Evolutionary conservation across 2,113 vertebrate genomes (phyloP), one percentile per base, ranked within the genome.

Genomic region (Pleuronectes platessa): DNA sequence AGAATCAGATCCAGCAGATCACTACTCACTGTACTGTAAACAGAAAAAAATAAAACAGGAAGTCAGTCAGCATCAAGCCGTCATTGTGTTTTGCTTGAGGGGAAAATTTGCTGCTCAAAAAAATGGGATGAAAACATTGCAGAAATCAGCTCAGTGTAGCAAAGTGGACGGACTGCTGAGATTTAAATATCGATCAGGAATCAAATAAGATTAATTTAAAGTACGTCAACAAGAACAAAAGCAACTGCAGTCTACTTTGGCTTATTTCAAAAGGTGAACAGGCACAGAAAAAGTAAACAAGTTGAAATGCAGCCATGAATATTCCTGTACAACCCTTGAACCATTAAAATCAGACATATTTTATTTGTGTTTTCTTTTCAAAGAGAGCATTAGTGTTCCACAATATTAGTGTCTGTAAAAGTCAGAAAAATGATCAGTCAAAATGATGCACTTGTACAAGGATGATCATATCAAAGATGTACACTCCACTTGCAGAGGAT

Each of bases 191-290:
- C 9, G 24, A 92, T 84, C 74, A 72, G 55, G 27, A 84, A 62
- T 74, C 68, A 82, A 87, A 86, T 71, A 66, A 86, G 72, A 86
- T 86, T 31, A 71, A 71, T 71, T 68, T 12, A 87, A 51, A 67
- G 62, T 55, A 59, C 78, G 78, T 74, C 31, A 81, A 81, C 66
- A 67, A 72, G 74, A 81, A 74, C 61, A 86, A 88, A 91, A 87
- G 84, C 83, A 87, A 90, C 81, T 93, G 93, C 94, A 94, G 94
- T 94, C 93, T 91, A 92, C 93, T 94, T 94, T 94, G 94, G 94
- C 93, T 92, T 92, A 78, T 88, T 18, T 92, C 85, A 86, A 92
- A 87, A 79, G 89, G 90, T 90, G 93, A 93, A 90, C 92, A 94
- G 93, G 89, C 92, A 93, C 92, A 89, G 84, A 78, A 90, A 61